Base-by-base conservation (phyloP, 1,140 invertebrate genomes). In the Diorhabda elongata region DNA sequence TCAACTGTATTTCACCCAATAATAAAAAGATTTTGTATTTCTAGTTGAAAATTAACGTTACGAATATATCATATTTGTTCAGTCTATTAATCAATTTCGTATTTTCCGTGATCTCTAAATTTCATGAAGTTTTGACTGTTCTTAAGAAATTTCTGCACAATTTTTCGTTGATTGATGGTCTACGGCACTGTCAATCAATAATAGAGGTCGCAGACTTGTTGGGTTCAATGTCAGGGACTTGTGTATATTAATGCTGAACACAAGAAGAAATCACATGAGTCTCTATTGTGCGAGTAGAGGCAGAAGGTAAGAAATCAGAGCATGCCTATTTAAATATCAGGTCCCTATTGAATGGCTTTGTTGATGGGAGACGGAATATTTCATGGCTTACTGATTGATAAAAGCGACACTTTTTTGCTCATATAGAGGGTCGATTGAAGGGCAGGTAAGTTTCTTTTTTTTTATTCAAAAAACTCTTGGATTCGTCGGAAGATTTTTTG, bases 241-340 rank as follows among this genome's bases (percentile, higher is more conserved):
- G 4, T 26, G 26, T 26, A 26, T 52, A 52, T 52, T 52, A 8
- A 52, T 52, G 47, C 47, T n/a, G 47, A 52, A 52, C 47, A 52
- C 47, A 52, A 52, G 47, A 6, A 52, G 47, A 52, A 52, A 52
- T 52, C 47, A 52, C 47, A 52, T 52, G 47, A 52, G 47, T 52
- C 47, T 52, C 47, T 52, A 52, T 52, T 52, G 47, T 52, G 47
- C 47, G 3, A 52, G 47, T 2, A 52, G 47, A 52, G 47, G 47
- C n/a, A 52, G 47, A 52, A 52, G 47, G 47, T 52, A 52, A 52
- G 47, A 52, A 52, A 52, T 52, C 47, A 52, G 47, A 52, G 47
- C 47, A 52, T 52, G 47, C 47, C 47, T 52, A 52, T 52, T 52
- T 52, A 52, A 52, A 52, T 52, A 52, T 52, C 47, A 52, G 47